Evolutionary conservation across 2,113 vertebrate species (phyloP).

Genomic region (Ahaetulla prasina): DNA sequence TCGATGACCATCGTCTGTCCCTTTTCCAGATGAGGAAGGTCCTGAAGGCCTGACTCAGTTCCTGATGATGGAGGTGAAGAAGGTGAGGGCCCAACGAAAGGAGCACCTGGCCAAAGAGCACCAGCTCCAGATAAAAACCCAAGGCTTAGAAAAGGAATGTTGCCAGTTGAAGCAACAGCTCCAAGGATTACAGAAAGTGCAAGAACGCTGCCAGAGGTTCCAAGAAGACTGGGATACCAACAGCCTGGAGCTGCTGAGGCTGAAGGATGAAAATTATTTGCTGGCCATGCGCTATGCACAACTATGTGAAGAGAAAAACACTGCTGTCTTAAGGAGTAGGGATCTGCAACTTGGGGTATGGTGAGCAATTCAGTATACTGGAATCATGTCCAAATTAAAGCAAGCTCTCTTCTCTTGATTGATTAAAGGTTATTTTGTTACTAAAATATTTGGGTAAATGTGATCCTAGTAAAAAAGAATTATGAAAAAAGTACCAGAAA

Average conservation of each 20-base stretch:
- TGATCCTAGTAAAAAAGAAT: not conserved
- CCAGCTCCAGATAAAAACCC: conserved; percentile 82
- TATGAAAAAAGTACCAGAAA: not conserved
- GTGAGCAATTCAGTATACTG: rapidly evolving
- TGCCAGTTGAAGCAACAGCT: conserved; percentile 73
- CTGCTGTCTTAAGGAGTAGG: conserved; percentile 75
- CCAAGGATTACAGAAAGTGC: conserved; percentile 77
- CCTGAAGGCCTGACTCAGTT: conserved; percentile 94
- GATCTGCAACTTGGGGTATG: conserved; percentile 85
- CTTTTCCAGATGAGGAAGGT: conserved; percentile 84
- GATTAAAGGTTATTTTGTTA: not conserved
- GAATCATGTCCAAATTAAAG: rapidly evolving
- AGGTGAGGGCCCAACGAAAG: conserved; percentile 82
- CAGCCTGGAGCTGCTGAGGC: conserved; percentile 80
- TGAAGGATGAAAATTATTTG: conserved; percentile 90
- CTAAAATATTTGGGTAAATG: not conserved
- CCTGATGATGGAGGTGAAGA: conserved; percentile 87
- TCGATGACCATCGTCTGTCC: conserved; percentile 3
- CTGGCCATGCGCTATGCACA: conserved; percentile 88
- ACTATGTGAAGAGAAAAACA: conserved; percentile 85
- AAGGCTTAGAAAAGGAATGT: conserved; percentile 82
- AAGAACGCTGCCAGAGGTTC: conserved; percentile 80
- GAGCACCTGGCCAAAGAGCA: conserved; percentile 80
- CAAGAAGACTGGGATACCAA: conserved; percentile 85
- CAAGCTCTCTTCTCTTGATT: not conserved